Base-by-base conservation (phyloP, 2,113 vertebrate genomes). In the Apodemus speciosus region DNA sequence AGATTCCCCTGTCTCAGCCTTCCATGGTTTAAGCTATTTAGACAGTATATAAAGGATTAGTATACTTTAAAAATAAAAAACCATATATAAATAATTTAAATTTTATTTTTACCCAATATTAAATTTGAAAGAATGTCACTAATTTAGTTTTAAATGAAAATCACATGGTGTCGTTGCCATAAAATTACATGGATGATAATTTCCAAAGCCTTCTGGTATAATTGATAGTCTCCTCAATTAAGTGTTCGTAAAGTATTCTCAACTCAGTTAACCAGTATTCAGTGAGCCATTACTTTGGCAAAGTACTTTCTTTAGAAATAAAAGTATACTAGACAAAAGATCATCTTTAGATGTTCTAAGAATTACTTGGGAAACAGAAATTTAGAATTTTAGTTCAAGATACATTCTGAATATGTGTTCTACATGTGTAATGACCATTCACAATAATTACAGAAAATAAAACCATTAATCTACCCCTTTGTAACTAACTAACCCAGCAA, bases 141-240 rank as follows among this genome's bases (percentile, higher is more conserved):
- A 80, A 27, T 87, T 89, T 95, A 85, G 71, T 92, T 96, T 90
- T 87, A 85, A 93, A 85, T 85, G 72, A 60, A 43, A 94, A 80
- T 92, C 16, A 64, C 46, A 66, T 84, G 43, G 13, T n/a, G 69
- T 68, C 87, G 88, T 94, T 94, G 27, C 87, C 43, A 88, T 62
- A 89, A 86, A 80, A 79, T 94, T 96, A 38, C 49, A 51, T 85
- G 20, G 0, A 38, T 79, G 56, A 25, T 64, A 73, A 91, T 93
- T 86, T 96, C 66, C 25, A 92, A 94, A 94, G 13, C 58, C 85
- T 83, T 81, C 56, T 79, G 40, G 88, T 90, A 30, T 80, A 68
- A 40, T 92, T 90, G 23, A 60, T 18, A 66, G 40, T 60, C 56
- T 30, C 20, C 20, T 92, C 80, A 88, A 32, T 87, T 91, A 60